phyloP scores from a whole-genome alignment of 2,888 invertebrate species.

The Tenthredo livida region DNA sequence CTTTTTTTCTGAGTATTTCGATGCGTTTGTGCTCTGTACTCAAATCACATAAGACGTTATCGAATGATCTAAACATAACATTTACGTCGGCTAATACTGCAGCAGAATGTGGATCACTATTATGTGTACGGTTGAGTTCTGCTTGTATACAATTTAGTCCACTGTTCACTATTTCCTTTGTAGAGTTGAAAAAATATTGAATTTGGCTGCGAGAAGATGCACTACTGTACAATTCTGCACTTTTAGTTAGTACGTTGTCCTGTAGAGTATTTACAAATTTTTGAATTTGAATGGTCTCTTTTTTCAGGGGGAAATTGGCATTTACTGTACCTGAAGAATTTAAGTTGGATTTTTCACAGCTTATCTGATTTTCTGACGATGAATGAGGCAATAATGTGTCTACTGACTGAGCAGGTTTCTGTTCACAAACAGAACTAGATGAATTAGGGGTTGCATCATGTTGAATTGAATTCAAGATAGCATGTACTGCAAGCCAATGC shows the following conservation, averaged over 20 bases:
- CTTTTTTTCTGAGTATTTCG: not conserved
- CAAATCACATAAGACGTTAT: not conserved
- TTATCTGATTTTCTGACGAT: not conserved
- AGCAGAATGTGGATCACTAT: not conserved
- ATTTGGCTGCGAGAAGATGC: constrained; percentile 40
- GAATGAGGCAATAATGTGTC: not conserved
- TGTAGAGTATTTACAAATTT: constrained; percentile 1
- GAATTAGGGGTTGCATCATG: not conserved
- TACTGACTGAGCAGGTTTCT: not conserved
- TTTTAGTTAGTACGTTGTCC: constrained; percentile 7
- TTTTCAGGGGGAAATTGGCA: not conserved
- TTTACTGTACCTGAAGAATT: not conserved
- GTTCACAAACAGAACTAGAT: not conserved
- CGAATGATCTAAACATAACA: constrained; percentile 44
- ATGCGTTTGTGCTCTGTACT: constrained; percentile 50
- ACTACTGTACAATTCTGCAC: constrained; percentile 42
- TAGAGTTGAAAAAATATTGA: constrained; percentile 15
- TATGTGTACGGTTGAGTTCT: constrained; percentile 31
- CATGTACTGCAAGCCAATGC: constrained; percentile 28
- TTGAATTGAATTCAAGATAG: not conserved
- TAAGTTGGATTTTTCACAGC: constrained; percentile 22
- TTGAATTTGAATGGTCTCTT: not conserved
- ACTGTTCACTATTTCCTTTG: no score
- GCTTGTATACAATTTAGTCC: not conserved
- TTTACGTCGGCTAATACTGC: constrained; percentile 12